phyloP scores from a whole-genome alignment of 2,797 vertebrate genomes.

The Falco peregrinus region DNA sequence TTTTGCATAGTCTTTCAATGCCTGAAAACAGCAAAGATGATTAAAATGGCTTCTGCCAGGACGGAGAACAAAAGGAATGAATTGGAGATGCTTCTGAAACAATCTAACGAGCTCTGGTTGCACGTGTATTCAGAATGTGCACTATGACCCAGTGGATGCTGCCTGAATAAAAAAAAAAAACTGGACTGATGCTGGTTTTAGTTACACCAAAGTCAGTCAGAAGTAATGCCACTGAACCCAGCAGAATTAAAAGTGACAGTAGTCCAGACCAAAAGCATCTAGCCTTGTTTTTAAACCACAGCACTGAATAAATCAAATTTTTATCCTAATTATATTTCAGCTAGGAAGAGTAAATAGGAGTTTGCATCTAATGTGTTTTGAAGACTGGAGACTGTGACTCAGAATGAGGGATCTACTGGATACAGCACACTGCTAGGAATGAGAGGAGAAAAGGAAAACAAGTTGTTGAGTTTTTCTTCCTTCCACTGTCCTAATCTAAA shows the following conservation, averaged over 20 bases:
- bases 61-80: slow-evolving; percentile 36
- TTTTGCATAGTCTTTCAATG: slow-evolving; percentile 43
- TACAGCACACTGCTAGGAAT: neutral
- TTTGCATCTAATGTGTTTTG: neutral
- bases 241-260: neutral
- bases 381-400: neutral
- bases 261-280: neutral
- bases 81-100: neutral
- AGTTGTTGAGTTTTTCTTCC: neutral
- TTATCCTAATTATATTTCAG: neutral
- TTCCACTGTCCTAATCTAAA: neutral
- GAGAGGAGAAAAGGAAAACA: neutral
- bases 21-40: neutral
- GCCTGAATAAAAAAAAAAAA: neutral
- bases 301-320: neutral
- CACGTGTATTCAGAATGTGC: neutral
- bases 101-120: neutral
- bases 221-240: neutral
- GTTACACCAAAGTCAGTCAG: neutral
- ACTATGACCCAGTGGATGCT: neutral
- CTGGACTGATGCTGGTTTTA: neutral
- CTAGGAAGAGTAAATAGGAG: neutral
- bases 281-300: neutral
- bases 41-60: neutral
- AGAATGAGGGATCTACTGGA: neutral